Percentiles rank a stretch among this genome's conserved stretches.
These are phyloP conservation scores for Luidia sarsii DNA, from an alignment of 53 echinoderm and acorn worm genomes.

Conservation along the genomic window DNA sequence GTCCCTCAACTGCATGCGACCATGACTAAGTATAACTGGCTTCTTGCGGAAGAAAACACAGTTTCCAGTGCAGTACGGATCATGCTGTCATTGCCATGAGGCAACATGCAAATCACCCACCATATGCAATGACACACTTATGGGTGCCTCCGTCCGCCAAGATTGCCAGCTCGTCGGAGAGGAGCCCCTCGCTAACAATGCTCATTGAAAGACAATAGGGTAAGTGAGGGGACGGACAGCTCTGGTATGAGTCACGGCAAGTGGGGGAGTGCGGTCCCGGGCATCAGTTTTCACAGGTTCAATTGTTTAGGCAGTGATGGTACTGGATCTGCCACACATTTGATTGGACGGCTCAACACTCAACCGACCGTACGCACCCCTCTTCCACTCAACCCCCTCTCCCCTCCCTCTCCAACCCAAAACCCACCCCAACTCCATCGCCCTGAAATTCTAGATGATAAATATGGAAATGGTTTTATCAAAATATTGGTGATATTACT, in stretches of 20 bases:
- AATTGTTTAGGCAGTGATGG: conserved; percentile 23
- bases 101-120: no score
- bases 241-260: conserved; percentile 35
- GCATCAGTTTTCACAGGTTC: conserved; percentile 53
- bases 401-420: background rate
- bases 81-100: no score
- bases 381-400: conserved; percentile 5
- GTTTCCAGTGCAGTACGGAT: no score
- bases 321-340: conserved; percentile 21
- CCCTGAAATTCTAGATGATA: conserved; percentile 48
- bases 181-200: conserved; percentile 20
- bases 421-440: conserved; percentile 26
- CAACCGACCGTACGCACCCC: background rate
- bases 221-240: no score
- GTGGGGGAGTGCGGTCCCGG: background rate
- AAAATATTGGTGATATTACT: conserved; percentile 55
- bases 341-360: conserved; percentile 28
- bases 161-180: background rate
- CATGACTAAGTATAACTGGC: no score
- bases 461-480: conserved; percentile 56
- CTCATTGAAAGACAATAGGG: conserved; percentile 17
- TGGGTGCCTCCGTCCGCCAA: no score
- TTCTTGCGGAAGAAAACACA: no score
- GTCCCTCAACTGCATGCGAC: no score
- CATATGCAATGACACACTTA: no score